Conservation (phyloP, 2,113 vertebrate genomes). For the Laticauda colubrina region DNA sequence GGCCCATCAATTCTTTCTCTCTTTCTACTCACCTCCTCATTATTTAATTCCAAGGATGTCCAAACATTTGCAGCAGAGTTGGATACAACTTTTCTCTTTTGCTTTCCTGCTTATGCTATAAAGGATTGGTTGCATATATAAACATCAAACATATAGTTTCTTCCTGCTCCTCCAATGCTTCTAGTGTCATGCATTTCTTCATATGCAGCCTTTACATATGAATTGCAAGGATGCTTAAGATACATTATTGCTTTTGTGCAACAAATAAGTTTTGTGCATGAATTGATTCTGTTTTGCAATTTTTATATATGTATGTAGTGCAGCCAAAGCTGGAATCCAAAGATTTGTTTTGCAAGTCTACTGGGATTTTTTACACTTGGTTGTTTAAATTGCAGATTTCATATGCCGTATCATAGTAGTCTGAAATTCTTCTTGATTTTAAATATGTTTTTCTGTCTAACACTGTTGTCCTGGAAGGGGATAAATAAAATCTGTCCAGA, state of each 20-base stretch:
- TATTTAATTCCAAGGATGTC: background rate
- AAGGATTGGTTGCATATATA: background rate
- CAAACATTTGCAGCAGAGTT: background rate
- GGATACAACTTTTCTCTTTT: background rate
- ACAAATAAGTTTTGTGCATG: background rate
- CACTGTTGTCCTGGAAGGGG: background rate
- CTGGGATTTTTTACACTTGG: background rate
- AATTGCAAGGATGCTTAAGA: background rate
- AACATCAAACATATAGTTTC: background rate
- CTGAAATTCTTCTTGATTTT: background rate
- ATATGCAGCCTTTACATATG: background rate
- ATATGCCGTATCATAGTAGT: background rate
- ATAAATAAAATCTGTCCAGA: background rate
- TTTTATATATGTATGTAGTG: background rate
- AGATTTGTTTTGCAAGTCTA: background rate
- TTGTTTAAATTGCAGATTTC: background rate
- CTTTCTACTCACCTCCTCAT: background rate
- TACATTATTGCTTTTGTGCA: background rate
- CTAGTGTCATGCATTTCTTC: background rate
- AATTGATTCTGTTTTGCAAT: too few relatives aligned
- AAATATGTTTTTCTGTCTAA: background rate
- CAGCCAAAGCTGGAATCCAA: background rate
- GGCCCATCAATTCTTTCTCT: background rate
- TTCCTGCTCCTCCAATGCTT: background rate
- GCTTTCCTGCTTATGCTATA: background rate